Evolutionary conservation across 2,797 vertebrate species (phyloP).

Genomic region (Alauda arvensis): DNA sequence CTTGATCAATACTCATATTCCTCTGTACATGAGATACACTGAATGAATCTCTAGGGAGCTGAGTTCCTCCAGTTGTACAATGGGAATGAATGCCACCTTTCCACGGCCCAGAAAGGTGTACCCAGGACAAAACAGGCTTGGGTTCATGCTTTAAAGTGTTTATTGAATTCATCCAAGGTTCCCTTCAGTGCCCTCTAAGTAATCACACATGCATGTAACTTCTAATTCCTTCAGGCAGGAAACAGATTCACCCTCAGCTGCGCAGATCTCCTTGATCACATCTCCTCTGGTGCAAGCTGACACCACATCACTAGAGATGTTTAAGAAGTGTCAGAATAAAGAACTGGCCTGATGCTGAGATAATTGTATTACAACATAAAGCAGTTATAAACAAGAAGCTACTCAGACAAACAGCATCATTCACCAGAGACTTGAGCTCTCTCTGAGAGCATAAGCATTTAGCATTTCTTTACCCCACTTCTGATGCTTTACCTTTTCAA

Average conservation of each 20-base stretch:
- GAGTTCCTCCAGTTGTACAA: neutral
- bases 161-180: neutral
- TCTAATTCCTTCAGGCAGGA: neutral
- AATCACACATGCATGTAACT: neutral
- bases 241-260: neutral
- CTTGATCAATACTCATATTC: constrained; percentile 1
- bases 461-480: neutral
- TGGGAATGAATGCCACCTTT: neutral
- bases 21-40: neutral
- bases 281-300: neutral
- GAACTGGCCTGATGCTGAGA: neutral
- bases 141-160: neutral
- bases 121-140: neutral
- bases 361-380: neutral
- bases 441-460: neutral
- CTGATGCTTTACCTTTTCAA: neutral
- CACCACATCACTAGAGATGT: neutral
- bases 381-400: neutral
- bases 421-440: neutral
- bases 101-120: neutral
- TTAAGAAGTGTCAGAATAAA: neutral
- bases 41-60: neutral
- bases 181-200: neutral
- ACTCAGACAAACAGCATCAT: neutral
- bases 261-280: neutral